Evolutionary conservation across 2,113 vertebrate genomes (phyloP).

Genomic region (Haplochromis vanheusdeni): DNA sequence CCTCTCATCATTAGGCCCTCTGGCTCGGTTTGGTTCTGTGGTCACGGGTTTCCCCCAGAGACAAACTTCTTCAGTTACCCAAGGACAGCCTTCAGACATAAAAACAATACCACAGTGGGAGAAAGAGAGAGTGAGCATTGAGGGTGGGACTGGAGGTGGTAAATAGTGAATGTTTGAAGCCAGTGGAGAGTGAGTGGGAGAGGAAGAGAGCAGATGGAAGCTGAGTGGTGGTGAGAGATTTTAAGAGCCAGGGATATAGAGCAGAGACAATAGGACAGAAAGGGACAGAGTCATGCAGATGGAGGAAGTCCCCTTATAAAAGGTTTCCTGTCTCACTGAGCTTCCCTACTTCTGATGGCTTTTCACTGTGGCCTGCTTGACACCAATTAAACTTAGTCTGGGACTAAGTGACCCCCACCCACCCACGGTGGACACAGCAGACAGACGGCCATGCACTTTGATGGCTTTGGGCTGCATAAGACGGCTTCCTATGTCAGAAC

Average conservation of each 20-base stretch:
- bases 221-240: conserved; percentile 46
- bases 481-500: conserved; percentile 26
- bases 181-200: conserved; percentile 29
- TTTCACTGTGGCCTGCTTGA: conserved; percentile 73
- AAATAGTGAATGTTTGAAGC: conserved; percentile 36
- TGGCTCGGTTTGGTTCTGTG: conserved; percentile 32
- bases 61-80: conserved; percentile 53
- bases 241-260: conserved; percentile 37
- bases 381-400: conserved; percentile 74
- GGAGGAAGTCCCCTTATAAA: conserved; percentile 75
- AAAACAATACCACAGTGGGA: conserved; percentile 58
- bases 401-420: conserved; percentile 17
- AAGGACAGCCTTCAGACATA: conserved; percentile 72
- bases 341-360: conserved; percentile 61
- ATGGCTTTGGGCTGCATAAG: conserved; percentile 2
- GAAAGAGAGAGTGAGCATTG: background rate
- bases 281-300: conserved; percentile 43
- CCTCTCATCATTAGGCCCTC: conserved; percentile 63
- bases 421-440: conserved; percentile 25
- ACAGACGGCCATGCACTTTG: conserved; percentile 29
- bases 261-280: conserved; percentile 54
- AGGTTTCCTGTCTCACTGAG: conserved; percentile 77
- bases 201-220: conserved; percentile 51
- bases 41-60: conserved; percentile 53
- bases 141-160: conserved; percentile 19